Conservation (phyloP, 2,113 vertebrate species). For the Sturnira hondurensis region DNA sequence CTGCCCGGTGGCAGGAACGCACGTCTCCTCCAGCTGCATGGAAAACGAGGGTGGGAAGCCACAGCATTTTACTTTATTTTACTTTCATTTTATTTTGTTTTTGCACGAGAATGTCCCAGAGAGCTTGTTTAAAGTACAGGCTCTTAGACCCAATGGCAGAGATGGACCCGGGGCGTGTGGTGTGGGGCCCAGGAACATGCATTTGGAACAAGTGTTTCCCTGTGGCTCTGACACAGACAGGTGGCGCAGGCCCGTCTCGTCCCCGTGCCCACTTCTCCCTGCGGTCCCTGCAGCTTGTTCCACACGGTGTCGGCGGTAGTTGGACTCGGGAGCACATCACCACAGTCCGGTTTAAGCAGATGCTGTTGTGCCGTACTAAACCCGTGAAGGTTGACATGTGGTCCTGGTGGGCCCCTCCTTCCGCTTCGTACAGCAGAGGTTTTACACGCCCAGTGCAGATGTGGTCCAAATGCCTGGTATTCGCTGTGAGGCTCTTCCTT, state of each 20-base stretch:
- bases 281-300: neutral
- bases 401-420: neutral
- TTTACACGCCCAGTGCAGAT: neutral
- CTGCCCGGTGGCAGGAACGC: neutral
- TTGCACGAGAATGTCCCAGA: neutral
- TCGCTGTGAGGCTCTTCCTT: neutral
- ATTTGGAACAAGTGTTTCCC: neutral
- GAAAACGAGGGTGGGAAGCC: neutral
- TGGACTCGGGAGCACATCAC: neutral
- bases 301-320: neutral
- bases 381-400: neutral
- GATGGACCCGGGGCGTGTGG: neutral
- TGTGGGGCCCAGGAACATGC: neutral
- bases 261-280: neutral
- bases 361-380: neutral
- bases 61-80: neutral
- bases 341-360: neutral
- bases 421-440: neutral
- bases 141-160: neutral
- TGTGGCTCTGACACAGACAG: neutral
- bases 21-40: neutral
- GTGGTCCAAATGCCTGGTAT: neutral
- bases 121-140: neutral
- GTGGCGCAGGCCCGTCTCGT: accelerated
- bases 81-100: neutral